Percentiles rank a stretch among this genome's conserved stretches.
Conservation (phyloP, 2,113 vertebrate genomes). For the Peromyscus californicus region DNA sequence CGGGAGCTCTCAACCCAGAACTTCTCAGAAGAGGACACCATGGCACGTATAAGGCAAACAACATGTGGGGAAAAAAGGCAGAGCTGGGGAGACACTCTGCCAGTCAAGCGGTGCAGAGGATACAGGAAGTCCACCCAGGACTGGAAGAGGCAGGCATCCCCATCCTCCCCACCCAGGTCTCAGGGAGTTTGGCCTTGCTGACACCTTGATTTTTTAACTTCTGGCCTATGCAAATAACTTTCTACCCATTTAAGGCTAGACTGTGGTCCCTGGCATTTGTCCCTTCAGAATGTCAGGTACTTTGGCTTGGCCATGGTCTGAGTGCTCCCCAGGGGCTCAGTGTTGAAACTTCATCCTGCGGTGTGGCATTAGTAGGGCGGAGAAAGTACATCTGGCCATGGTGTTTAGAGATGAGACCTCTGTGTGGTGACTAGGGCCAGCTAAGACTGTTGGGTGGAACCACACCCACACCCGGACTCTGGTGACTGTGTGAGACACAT, state of each 20-base stretch:
- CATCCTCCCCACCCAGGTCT: fast-evolving
- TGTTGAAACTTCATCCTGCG: not conserved
- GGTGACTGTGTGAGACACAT: not conserved
- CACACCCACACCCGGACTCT: no score
- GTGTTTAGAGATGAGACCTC: not conserved
- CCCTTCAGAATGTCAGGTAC: not conserved
- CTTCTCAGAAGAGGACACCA: not conserved
- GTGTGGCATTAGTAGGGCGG: not conserved
- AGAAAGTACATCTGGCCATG: not conserved
- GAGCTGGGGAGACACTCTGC: fast-evolving
- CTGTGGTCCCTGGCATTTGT: not conserved
- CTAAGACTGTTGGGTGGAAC: not conserved
- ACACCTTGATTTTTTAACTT: no score
- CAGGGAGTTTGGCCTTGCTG: fast-evolving
- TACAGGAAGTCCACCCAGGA: fast-evolving
- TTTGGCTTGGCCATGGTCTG: not conserved
- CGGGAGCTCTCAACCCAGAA: not conserved
- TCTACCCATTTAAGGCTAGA: not conserved
- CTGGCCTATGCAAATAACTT: not conserved
- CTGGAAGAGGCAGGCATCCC: not conserved
- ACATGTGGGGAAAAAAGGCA: fast-evolving
- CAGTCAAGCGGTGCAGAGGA: not conserved
- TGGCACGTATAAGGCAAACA: not conserved
- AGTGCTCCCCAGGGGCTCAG: not conserved
- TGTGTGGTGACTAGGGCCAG: not conserved